phyloP scores from a whole-genome alignment of 2,797 vertebrate genomes.

The Serranus cabrilla region DNA sequence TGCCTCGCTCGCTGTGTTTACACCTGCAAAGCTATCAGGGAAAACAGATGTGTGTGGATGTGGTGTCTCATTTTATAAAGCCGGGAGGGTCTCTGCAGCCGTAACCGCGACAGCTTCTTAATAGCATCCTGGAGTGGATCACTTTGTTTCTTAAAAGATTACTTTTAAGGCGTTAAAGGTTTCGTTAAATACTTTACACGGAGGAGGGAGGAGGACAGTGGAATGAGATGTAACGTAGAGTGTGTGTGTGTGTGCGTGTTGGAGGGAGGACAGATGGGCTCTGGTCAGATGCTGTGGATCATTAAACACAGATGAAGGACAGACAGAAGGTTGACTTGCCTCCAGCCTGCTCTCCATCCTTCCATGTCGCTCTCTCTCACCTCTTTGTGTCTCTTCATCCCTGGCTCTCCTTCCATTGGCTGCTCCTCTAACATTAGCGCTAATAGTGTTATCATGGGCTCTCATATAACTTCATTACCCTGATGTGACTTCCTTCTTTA shows the following conservation, averaged over 20 bases:
- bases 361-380: constrained; percentile 47
- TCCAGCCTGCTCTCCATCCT: constrained; percentile 56
- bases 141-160: constrained; percentile 41
- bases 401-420: constrained; percentile 33
- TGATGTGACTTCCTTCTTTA: constrained; percentile 40
- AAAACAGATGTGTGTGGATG: constrained; percentile 57
- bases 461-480: constrained; percentile 67
- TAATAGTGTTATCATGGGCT: constrained; percentile 63
- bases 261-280: constrained; percentile 73
- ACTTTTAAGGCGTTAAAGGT: constrained; percentile 18
- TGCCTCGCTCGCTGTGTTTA: constrained; percentile 28
- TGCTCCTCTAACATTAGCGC: constrained; percentile 64
- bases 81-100: constrained; percentile 20
- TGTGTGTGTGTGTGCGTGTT: constrained; percentile 28
- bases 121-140: constrained; percentile 27
- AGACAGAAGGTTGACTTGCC: constrained; percentile 76
- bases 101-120: constrained; percentile 21
- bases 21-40: constrained; percentile 25
- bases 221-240: constrained; percentile 28
- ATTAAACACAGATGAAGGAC: constrained; percentile 81
- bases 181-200: constrained; percentile 19
- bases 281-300: constrained; percentile 74
- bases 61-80: constrained; percentile 44
- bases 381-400: constrained; percentile 34
- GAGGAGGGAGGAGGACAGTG: not conserved